Percentiles rank a stretch among this genome's conserved stretches.
phyloP scores from a whole-genome alignment of 2,797 vertebrate genomes.

The Antrozous pallidus region DNA sequence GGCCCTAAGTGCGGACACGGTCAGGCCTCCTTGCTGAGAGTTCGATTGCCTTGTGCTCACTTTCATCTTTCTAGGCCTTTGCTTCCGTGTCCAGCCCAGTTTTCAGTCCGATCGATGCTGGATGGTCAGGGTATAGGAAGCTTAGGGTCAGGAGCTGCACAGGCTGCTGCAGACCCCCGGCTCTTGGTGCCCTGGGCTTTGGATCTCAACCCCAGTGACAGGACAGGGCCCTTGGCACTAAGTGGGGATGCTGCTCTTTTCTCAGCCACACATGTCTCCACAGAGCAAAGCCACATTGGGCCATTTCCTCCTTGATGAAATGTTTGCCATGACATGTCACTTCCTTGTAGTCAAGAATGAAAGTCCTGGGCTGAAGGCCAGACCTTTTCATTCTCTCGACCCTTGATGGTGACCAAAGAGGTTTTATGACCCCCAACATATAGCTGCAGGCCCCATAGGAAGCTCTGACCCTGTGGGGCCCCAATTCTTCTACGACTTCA shows the following conservation, averaged over 20 bases:
- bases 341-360: neutral
- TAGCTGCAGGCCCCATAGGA: too few relatives aligned
- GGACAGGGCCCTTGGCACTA: rapidly evolving
- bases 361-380: rapidly evolving
- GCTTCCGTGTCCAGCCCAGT: neutral
- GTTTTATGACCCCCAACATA: too few relatives aligned
- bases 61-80: neutral
- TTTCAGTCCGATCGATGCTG: rapidly evolving
- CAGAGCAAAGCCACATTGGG: neutral
- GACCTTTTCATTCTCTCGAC: too few relatives aligned
- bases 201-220: neutral
- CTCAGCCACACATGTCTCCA: rapidly evolving
- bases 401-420: neutral
- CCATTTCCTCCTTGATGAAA: rapidly evolving
- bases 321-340: neutral
- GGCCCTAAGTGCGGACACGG: rapidly evolving
- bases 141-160: rapidly evolving
- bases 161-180: rapidly evolving
- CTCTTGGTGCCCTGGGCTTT: rapidly evolving
- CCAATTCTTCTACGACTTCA: neutral
- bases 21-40: neutral
- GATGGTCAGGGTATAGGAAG: neutral
- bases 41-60: rapidly evolving
- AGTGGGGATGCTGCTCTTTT: neutral
- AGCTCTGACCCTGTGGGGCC: neutral